phyloP scores from a whole-genome alignment of 1,140 invertebrate species.

The Platyscapa corneri region DNA sequence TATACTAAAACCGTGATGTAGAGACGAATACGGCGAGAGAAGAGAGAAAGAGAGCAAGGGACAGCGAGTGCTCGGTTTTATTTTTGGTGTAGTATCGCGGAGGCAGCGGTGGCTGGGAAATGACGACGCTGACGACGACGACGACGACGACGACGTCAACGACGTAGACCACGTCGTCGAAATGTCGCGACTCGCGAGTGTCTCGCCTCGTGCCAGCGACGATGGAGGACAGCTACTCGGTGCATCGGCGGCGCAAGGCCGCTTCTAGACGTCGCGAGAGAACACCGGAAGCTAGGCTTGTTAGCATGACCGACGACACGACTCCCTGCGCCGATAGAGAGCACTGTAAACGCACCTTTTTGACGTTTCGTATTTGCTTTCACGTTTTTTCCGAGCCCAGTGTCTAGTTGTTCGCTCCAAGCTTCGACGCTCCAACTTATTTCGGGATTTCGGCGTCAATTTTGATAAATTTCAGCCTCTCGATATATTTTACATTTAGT shows the following conservation, averaged over 20 bases:
- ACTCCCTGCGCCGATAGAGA: slow-evolving; percentile 59
- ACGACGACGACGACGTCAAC: slow-evolving; percentile 57
- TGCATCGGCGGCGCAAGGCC: slow-evolving; percentile 69
- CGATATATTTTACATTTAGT: not conserved
- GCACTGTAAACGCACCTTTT: not conserved
- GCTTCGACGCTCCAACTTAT: not conserved
- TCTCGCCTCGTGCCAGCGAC: slow-evolving; percentile 43
- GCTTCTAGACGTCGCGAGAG: slow-evolving; percentile 67
- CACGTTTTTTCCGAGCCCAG: not conserved
- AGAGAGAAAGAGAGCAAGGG: not conserved
- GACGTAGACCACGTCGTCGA: not conserved
- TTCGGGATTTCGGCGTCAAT: not conserved
- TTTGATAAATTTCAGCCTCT: not conserved
- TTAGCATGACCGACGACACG: slow-evolving; percentile 39
- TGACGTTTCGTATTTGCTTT: not conserved
- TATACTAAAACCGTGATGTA: not conserved
- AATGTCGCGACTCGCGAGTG: not conserved
- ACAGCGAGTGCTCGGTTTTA: slow-evolving; percentile 1
- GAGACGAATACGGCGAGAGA: not conserved
- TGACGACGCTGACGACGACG: slow-evolving; percentile 9
- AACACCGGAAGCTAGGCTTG: slow-evolving; percentile 61
- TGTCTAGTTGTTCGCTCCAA: not conserved
- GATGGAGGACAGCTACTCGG: slow-evolving; percentile 72
- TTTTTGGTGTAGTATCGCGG: not conserved
- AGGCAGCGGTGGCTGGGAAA: not conserved